phyloP scores from a whole-genome alignment of 1,140 invertebrate species.

The Drosophila lini region DNA sequence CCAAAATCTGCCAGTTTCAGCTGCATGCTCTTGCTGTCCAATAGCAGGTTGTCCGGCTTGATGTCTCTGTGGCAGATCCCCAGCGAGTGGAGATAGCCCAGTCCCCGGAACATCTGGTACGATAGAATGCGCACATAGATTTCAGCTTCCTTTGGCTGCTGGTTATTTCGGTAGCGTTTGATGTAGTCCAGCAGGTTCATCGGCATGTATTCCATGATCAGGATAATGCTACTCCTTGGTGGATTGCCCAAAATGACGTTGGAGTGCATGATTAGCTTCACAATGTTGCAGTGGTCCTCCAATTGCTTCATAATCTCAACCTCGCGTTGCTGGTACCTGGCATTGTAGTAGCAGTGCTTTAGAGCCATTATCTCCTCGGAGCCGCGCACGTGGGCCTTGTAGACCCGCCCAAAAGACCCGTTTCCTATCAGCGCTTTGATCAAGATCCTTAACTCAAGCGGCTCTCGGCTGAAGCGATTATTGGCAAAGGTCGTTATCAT shows the following conservation, averaged over 20 bases:
- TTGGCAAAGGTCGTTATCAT: conserved; percentile 10
- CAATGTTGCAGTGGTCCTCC: conserved; percentile 40
- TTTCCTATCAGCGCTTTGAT: conserved; percentile 31
- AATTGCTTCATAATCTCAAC: conserved; percentile 32
- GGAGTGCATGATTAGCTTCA: conserved; percentile 30
- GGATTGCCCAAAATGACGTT: conserved; percentile 16
- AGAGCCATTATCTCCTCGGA: conserved; percentile 29
- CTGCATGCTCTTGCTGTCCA: conserved; percentile 97
- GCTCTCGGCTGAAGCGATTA: background rate
- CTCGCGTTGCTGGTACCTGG: conserved; percentile 15
- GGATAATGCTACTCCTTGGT: conserved; percentile 5
- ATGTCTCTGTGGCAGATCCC: conserved; percentile 99
- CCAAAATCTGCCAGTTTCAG: conserved; percentile 99
- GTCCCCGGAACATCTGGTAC: conserved; percentile 99
- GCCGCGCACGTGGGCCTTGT: conserved; percentile 19
- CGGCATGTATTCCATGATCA: conserved; percentile 58
- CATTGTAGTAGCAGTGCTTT: conserved; percentile 37
- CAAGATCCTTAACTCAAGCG: background rate
- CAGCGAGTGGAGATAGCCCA: conserved; percentile 98
- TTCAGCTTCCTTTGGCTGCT: background rate
- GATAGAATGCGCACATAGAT: conserved; percentile 51
- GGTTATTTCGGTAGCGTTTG: background rate
- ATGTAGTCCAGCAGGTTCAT: conserved; percentile 49
- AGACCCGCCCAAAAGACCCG: conserved; percentile 50
- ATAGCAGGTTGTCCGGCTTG: conserved; percentile 98